Evolutionary conservation across 2,797 vertebrate species (phyloP).

Genomic region (Sebastes hubbsi): DNA sequence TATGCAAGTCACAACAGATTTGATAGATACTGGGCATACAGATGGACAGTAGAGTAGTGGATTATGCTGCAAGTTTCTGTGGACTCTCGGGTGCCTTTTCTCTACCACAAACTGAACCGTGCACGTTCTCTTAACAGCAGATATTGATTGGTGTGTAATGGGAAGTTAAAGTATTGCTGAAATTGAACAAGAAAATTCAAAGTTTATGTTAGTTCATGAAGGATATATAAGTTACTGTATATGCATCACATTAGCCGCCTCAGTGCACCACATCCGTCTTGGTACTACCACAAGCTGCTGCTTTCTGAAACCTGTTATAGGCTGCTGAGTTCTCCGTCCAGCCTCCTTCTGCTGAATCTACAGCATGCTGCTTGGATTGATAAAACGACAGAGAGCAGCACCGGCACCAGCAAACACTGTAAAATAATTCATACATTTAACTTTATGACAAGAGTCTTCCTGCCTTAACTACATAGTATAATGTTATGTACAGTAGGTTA

Average conservation of each 20-base stretch:
- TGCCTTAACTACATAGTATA: background rate
- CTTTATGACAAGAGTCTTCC: background rate
- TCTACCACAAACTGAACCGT: background rate
- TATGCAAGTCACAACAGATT: background rate
- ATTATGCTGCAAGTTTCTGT: background rate
- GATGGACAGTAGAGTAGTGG: background rate
- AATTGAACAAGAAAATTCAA: background rate
- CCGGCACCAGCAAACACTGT: background rate
- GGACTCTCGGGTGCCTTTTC: background rate
- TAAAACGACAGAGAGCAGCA: background rate
- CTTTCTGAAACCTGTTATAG: background rate
- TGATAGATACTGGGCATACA: background rate
- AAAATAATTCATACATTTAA: background rate
- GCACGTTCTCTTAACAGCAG: background rate
- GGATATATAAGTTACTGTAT: background rate
- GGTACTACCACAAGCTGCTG: background rate
- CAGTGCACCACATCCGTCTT: constrained; percentile 15
- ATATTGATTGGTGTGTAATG: background rate
- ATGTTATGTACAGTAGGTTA: background rate
- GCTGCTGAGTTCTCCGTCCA: background rate
- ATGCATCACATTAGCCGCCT: background rate
- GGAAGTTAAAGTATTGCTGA: background rate
- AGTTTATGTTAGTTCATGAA: background rate
- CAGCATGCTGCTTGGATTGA: background rate
- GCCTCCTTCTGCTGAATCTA: background rate